Evolutionary conservation across 2,113 vertebrate species (phyloP).

Genomic region (Acinonyx jubatus): DNA sequence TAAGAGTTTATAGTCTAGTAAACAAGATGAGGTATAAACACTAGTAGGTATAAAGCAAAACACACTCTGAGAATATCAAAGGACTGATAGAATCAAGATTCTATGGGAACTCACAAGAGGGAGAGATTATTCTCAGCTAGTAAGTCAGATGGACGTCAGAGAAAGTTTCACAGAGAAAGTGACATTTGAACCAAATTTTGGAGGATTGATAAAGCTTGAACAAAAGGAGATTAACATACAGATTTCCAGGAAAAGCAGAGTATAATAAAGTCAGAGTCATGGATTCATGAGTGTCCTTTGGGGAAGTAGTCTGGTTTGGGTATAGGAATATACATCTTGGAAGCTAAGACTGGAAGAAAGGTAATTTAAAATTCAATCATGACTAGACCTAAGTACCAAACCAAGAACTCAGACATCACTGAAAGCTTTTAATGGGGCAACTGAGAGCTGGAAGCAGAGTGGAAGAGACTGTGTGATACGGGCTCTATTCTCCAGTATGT

Average conservation of each 20-base stretch:
- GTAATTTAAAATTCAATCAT: slow-evolving; percentile 5
- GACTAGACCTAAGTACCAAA: neutral
- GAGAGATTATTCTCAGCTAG: neutral
- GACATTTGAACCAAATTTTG: neutral
- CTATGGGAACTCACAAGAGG: neutral
- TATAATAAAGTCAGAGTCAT: neutral
- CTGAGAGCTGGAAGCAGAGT: neutral
- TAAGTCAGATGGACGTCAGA: neutral
- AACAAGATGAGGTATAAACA: neutral
- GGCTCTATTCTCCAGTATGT: neutral
- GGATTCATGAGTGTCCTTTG: neutral
- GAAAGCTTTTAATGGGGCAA: neutral
- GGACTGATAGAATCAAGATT: neutral
- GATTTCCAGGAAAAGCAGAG: neutral
- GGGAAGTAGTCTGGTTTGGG: neutral
- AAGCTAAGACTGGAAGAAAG: neutral
- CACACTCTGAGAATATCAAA: neutral
- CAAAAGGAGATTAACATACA: neutral
- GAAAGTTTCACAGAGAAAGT: neutral
- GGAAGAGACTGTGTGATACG: neutral
- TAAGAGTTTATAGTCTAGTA: neutral
- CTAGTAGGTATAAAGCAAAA: neutral
- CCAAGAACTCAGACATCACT: neutral
- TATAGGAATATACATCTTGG: neutral
- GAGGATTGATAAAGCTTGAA: neutral